Conservation (phyloP, 2,888 invertebrate genomes). For the Trissolcus brochymenae region DNA sequence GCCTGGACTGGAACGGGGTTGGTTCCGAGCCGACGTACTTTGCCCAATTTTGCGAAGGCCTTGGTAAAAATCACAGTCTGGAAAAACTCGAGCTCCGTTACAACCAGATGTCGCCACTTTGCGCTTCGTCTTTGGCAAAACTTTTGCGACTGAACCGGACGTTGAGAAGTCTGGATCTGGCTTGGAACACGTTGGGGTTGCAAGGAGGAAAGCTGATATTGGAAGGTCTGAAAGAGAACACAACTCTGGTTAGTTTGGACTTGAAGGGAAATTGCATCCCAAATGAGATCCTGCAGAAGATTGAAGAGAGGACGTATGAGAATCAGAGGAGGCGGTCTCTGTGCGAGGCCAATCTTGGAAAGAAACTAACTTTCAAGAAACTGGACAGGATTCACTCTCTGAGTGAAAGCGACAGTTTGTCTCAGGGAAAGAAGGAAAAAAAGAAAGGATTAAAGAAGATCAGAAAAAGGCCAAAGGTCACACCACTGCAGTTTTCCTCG, state of each 20-base stretch:
- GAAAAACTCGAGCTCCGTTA: conserved; percentile 73
- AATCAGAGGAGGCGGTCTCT: conserved; percentile 61
- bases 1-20: conserved; percentile 74
- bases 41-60: conserved; percentile 70
- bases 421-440: conserved; percentile 18
- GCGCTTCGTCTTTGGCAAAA: conserved; percentile 66
- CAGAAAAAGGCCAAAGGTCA: conserved; percentile 29
- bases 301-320: conserved; percentile 63
- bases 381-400: conserved; percentile 9
- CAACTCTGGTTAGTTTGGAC: conserved; percentile 65
- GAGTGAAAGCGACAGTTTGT: conserved; percentile 51
- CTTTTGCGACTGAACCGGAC: conserved; percentile 69
- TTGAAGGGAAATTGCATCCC: conserved; percentile 74
- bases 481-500: conserved; percentile 29
- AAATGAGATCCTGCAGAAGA: conserved; percentile 68
- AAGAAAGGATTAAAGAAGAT: conserved; percentile 31
- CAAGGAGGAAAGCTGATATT: conserved; percentile 71
- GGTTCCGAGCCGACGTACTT: conserved; percentile 70
- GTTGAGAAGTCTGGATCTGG: conserved; percentile 69
- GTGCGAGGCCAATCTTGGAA: conserved; percentile 47
- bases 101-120: conserved; percentile 72
- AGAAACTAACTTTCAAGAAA: conserved; percentile 14
- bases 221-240: conserved; percentile 68
- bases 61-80: conserved; percentile 69
- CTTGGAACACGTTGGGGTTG: conserved; percentile 74